phyloP scores from a whole-genome alignment of 2,888 invertebrate genomes.

The Caenorhabditis angaria region DNA sequence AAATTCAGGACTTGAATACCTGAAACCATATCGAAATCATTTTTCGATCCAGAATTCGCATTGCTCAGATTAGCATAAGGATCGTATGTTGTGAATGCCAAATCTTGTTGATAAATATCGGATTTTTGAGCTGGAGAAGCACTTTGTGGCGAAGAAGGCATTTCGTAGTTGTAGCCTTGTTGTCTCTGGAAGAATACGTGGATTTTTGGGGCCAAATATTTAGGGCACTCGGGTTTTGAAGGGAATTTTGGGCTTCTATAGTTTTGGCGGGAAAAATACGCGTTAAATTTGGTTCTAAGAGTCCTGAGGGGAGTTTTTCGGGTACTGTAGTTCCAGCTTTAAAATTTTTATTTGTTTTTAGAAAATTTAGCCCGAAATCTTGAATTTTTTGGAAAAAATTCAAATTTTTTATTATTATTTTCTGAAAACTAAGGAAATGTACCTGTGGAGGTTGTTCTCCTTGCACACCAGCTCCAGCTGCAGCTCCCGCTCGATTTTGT shows the following conservation, averaged over 20 bases:
- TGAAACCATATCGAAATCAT: constrained; percentile 10
- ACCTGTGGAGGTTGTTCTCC: neutral
- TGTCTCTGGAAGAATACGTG: neutral
- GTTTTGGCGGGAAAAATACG: too few species aligned
- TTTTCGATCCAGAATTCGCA: neutral
- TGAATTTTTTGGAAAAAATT: too few species aligned
- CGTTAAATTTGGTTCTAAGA: too few species aligned
- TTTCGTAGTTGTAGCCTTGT: neutral
- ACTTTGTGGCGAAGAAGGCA: neutral
- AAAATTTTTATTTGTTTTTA: too few species aligned
- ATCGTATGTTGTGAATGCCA: neutral
- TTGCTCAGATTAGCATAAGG: neutral
- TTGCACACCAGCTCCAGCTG: neutral
- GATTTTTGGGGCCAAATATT: too few species aligned
- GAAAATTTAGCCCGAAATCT: too few species aligned
- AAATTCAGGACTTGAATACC: neutral
- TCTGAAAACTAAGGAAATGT: neutral
- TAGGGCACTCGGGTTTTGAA: too few species aligned
- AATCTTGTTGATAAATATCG: neutral
- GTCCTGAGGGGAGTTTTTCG: too few species aligned
- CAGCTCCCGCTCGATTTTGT: constrained; percentile 32
- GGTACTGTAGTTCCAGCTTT: too few species aligned
- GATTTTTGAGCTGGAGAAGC: neutral
- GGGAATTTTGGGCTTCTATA: too few species aligned
- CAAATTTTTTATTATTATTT: neutral